Base-by-base conservation (phyloP, 1,140 invertebrate genomes). In the Plectrocnemia conspersa region DNA sequence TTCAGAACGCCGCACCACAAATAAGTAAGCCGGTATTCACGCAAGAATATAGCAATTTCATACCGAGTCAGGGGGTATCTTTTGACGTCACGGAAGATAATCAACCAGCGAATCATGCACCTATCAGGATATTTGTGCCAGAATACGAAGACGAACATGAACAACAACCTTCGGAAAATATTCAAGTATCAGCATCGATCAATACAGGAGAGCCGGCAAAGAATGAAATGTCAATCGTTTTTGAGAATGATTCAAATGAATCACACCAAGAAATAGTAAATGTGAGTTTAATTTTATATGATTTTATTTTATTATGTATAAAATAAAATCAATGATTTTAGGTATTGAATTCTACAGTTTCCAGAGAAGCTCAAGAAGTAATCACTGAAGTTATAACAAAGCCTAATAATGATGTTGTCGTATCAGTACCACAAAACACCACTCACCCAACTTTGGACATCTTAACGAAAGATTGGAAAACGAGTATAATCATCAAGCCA, bases 91-190 rank as follows among this genome's bases (percentile, higher is more conserved):
- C 41, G n/a, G n/a, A 22, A 16, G 52, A 52, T 7, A 46, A 23
- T 13, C 10, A 24, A 21, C 10, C 16, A 33, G 46, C 24, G 22
- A 33, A 63, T 11, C 66, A 66, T 44, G 60, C 61, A 45, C 66
- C 71, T 0, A 48, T 78, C 29, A 68, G 67, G 61, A 77, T 77
- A 48, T 72, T 70, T 54, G 68, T 77, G 1, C 70, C 74, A 1
- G 75, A 77, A 24, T 60, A 65, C 16, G 62, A 62, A 27, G 65
- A 64, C 15, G 64, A 65, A 42, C 42, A 61, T 3, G 52, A 63
- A 38, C 44, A 62, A 6, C 52, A 63, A 19, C 59, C 61, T 24
- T 63, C 46, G 10, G 38, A 65, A 13, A 62, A 62, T 13, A 52
- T 55, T 16, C 59, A 46, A 60, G 62, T 48, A 41, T 47, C 57